Base-by-base conservation (phyloP, 2,888 invertebrate genomes). In the Glyphotaelius pellucidus region DNA sequence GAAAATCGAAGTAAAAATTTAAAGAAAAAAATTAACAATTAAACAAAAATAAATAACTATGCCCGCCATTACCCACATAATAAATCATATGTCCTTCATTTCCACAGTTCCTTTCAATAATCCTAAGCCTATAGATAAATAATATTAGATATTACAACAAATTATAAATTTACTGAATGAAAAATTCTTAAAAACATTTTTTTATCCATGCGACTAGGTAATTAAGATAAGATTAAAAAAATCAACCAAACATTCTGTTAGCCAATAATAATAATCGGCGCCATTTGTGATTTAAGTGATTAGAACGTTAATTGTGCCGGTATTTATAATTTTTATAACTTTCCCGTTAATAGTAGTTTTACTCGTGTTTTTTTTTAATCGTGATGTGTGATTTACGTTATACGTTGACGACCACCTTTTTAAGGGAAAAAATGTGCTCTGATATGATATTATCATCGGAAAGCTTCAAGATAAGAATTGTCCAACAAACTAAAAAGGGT, bases 391-490 rank as follows among this genome's bases (percentile, higher is more conserved):
- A n/a, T 83, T 67, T 67, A 67, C 67, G 19, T 25, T 67, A 67
- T 67, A 67, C 67, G 90, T 86, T 88, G 47, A 19, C 90, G 89
- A 93, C 90, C 90, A 81, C 89, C 67, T 79, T 80, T 81, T 19
- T 90, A 90, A 93, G 93, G 93, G 93, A 91, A 90, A 91, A 67
- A 88, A 86, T 85, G 80, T 88, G 80, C 90, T 47, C 80, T 35
- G 92, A 93, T 92, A 93, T 92, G 80, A 90, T 91, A 93, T 91
- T 92, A 93, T 92, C 92, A 85, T 92, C 90, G 85, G 83, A 90
- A 91, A 91, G 91, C 91, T 90, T 89, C 79, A 19, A 32, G 93
- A 93, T 93, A 93, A 92, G 91, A 85, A 83, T 88, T 42, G 89
- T 88, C 80, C 89, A 90, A 85, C 38, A 14, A 88, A 89, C 88